Percentiles rank a stretch among this genome's conserved stretches.
Evolutionary conservation across 2,797 vertebrate species (phyloP).

Genomic region (Pipistrellus pipistrellus): DNA sequence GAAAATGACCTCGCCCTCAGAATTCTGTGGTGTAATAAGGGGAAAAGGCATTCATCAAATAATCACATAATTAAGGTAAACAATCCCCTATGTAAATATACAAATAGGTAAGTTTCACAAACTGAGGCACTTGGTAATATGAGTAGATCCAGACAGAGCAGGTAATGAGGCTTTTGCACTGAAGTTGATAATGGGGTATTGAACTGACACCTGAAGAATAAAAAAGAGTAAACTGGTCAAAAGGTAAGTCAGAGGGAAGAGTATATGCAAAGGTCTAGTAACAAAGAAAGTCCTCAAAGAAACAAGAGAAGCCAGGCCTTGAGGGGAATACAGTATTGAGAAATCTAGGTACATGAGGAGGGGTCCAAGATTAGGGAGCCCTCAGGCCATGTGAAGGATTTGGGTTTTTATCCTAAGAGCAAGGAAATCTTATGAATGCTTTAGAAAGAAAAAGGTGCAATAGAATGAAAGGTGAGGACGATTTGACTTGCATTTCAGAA

Average conservation of each 20-base stretch:
- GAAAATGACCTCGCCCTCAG: background rate
- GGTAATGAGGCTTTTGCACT: background rate
- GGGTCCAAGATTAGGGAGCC: background rate
- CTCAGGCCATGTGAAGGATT: background rate
- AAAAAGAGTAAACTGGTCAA: background rate
- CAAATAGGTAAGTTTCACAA: background rate
- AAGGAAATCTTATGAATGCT: background rate
- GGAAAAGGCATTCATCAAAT: background rate
- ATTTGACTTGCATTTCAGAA: background rate
- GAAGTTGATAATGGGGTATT: background rate
- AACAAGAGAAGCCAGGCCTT: background rate
- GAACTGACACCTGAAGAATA: background rate
- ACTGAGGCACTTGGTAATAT: background rate
- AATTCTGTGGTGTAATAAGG: background rate
- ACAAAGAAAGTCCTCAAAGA: background rate
- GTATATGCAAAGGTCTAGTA: background rate
- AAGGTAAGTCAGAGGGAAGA: background rate
- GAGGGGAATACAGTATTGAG: background rate
- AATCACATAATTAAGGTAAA: slow-evolving; percentile 47
- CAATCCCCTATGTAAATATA: background rate
- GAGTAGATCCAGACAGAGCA: background rate
- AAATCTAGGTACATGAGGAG: background rate
- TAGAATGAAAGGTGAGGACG: background rate
- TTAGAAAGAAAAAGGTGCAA: background rate
- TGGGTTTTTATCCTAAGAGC: background rate